Evolutionary conservation across 2,888 invertebrate species (phyloP), one percentile per base, ranked within the genome.

Genomic region (Criorhina ranunculi): DNA sequence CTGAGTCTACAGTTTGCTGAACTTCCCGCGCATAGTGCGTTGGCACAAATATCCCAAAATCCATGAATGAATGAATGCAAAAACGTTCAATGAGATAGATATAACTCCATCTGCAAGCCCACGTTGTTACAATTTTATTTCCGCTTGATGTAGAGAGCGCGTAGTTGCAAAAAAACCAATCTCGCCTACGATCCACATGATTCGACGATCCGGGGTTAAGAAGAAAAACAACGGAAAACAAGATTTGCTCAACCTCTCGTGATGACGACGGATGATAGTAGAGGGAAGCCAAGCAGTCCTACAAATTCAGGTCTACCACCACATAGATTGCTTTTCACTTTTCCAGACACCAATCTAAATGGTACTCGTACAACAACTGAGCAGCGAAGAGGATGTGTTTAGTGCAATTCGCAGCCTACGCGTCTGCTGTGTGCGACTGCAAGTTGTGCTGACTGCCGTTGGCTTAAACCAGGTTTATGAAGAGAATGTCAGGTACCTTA

Each of bases 301-400:
- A 51, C 66, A 69, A 64, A 53, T 82, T 70, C 70, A 77, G 49
- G 66, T 60, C 72, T 66, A 57, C 53, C 69, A 44, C 70, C 69
- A 44, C 70, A 70, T 44, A 35, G 67, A 85, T 76, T 76, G 80
- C 75, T 80, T 85, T 85, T 85, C 85, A 85, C 85, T 85, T 85
- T 85, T 76, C 66, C 70, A 85, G 85, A 85, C 85, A 75, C 67
- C 29, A 78, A 69, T 69, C 60, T 51, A n/a, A 59, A 24, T 31
- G 42, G 17, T 24, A 24, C 24, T 24, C 42, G n/a, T 29, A 35
- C 44, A 79, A 70, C 64, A 49, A 40, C 15, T 24, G 17, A 49
- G 55, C 64, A 35, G 49, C 29, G 67, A 79, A 51, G 79, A 79
- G 44, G 85, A 79, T 79, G 80, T 62, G 55, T 72, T 66, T 44